phyloP scores from a whole-genome alignment of 2,797 vertebrate genomes.

The Hybognathus amarus region DNA sequence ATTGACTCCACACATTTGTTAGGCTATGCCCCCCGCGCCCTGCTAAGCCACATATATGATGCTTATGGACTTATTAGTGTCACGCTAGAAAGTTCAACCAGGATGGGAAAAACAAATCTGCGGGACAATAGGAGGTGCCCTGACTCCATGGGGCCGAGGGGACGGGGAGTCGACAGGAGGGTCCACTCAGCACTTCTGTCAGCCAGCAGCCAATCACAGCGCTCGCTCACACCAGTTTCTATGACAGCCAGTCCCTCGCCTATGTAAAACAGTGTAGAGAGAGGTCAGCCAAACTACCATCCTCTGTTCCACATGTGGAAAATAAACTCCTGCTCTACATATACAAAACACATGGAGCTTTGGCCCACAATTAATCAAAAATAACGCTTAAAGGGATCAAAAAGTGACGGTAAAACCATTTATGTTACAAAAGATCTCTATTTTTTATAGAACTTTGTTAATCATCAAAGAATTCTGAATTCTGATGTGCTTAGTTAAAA shows the following conservation, averaged over 20 bases:
- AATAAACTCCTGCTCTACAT: background rate
- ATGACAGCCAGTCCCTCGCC: slow-evolving; percentile 58
- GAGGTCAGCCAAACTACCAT: slow-evolving; percentile 56
- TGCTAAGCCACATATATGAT: slow-evolving; percentile 79
- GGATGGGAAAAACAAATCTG: slow-evolving; percentile 73
- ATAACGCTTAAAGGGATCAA: background rate
- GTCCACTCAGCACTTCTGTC: slow-evolving; percentile 83
- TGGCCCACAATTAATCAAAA: background rate
- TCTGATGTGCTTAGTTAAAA: background rate
- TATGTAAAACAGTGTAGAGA: slow-evolving; percentile 50
- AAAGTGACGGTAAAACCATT: background rate
- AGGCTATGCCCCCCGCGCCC: slow-evolving; percentile 76
- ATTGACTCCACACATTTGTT: slow-evolving; percentile 82
- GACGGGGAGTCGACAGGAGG: slow-evolving; percentile 66
- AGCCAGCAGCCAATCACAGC: slow-evolving; percentile 70
- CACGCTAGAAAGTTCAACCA: slow-evolving; percentile 79
- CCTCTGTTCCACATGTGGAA: background rate
- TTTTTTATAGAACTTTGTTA: background rate
- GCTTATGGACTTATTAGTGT: slow-evolving; percentile 66
- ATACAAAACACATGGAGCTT: no score
- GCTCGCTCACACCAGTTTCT: slow-evolving; percentile 62
- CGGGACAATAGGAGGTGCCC: slow-evolving; percentile 75
- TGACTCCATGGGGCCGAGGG: slow-evolving; percentile 51
- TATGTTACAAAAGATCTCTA: background rate
- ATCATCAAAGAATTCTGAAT: background rate